Evolutionary conservation across 2,888 invertebrate genomes (phyloP), one percentile per base, ranked within the genome.

Genomic region (Saturnia pavonia): DNA sequence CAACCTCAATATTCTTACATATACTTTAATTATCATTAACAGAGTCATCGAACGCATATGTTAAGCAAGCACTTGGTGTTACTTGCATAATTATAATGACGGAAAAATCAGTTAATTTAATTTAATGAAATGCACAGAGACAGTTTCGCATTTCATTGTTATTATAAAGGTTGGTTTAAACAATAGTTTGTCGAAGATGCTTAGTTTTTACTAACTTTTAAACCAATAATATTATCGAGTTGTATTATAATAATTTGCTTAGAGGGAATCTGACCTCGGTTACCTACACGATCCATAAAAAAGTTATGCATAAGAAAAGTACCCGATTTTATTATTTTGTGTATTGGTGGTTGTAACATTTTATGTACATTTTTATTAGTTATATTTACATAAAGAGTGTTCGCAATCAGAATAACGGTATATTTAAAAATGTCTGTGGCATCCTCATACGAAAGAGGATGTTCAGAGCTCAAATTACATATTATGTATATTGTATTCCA

Each of bases 331-430:
- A 57, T 57, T 57, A 25, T 57, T 57, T 57, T 25, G 25, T 57
- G 57, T 57, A 57, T 57, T 25, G 57, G 57, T 25, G 57, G 57
- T 25, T 25, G 25, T 57, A 57, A 25, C 22, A 12, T 25, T 57
- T 57, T 57, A 57, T 57, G 57, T 57, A 25, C 12, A 25, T 57
- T 57, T 57, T 57, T 57, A 57, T 57, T 25, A 27, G 25, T 57
- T 25, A 57, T 57, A 57, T 57, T 57, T 57, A 57, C 57, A 57
- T 57, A 57, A 57, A 57, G 25, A 57, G 57, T 57, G 57, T 57
- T 57, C 11, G 12, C 57, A 57, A 57, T 57, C 57, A 14, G 12
- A 25, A 12, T 57, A 57, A 57, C 25, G 25, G 22, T 27, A 25
- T 25, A 3, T 57, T 57, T 57, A 14, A 57, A 25, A 25, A 14